Evolutionary conservation across 1,140 invertebrate species (phyloP).

Genomic region (Akabosia matsudoensis): DNA sequence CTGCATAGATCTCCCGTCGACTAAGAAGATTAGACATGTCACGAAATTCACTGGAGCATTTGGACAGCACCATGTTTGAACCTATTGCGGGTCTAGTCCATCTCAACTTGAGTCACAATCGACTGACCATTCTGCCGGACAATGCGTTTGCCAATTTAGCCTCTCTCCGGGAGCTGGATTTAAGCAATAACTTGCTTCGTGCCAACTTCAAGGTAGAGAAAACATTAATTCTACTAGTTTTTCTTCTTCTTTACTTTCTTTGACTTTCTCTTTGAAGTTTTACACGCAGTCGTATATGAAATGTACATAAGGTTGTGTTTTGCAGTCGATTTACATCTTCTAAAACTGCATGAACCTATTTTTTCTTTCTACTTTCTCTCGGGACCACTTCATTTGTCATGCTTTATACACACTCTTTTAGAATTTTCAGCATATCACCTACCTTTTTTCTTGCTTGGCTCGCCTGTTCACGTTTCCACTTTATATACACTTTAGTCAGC

Average conservation of each 20-base stretch:
- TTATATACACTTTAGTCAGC: background rate
- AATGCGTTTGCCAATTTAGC: conserved; percentile 80
- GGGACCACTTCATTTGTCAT: conserved; percentile 16
- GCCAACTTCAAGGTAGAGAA: conserved; percentile 69
- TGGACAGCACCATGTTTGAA: conserved; percentile 82
- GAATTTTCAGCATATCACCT: background rate
- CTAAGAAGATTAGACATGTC: conserved; percentile 63
- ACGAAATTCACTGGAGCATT: conserved; percentile 76
- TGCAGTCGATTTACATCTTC: conserved; percentile 15
- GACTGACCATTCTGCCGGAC: conserved; percentile 77
- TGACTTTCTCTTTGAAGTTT: background rate
- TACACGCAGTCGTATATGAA: too few relatives aligned
- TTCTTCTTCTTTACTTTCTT: background rate
- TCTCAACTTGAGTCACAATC: conserved; percentile 75
- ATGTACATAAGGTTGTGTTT: too few relatives aligned
- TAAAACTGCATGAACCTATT: background rate
- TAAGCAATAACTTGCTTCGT: conserved; percentile 74
- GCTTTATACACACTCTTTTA: background rate
- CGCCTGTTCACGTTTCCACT: too few relatives aligned
- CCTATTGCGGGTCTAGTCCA: conserved; percentile 71
- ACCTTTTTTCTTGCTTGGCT: too few relatives aligned
- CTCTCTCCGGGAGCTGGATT: conserved; percentile 67
- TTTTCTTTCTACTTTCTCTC: background rate
- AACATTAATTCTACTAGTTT: background rate
- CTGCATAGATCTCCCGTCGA: conserved; percentile 45